These are phyloP conservation scores for Drosophila histrio DNA, from an alignment of 2,888 invertebrate species.

Conservation along the genomic window DNA sequence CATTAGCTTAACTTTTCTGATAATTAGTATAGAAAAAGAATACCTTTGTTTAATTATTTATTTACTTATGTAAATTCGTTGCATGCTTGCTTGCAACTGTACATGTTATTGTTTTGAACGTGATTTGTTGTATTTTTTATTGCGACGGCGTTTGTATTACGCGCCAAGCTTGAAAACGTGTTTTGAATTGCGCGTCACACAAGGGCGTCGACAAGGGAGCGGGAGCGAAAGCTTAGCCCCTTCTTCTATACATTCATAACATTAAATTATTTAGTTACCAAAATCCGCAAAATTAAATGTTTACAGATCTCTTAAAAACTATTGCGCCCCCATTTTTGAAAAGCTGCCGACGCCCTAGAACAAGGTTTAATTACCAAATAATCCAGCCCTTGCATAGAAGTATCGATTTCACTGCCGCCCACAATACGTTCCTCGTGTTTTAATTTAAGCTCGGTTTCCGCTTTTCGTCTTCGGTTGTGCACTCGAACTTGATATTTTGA, in stretches of 20 bases:
- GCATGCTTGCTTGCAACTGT: conserved; percentile 9
- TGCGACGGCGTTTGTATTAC: conserved; percentile 20
- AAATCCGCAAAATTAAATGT: no score
- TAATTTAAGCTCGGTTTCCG: conserved; percentile 52
- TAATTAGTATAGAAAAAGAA: no score
- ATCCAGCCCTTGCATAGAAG: conserved; percentile 24
- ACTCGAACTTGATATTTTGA: conserved; percentile 25
- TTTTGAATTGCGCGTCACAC: no score
- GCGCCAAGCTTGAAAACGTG: conserved; percentile 37
- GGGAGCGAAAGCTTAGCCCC: no score
- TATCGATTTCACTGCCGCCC: conserved; percentile 30
- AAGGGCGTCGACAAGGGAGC: no score
- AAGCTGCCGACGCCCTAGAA: no score
- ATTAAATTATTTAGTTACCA: no score
- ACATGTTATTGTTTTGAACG: conserved; percentile 24
- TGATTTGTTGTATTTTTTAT: conserved; percentile 21
- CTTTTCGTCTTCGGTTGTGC: conserved; percentile 22
- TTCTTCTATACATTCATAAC: no score
- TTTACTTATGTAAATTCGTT: conserved; percentile 45
- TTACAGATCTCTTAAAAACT: no score
- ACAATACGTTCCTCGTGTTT: conserved; percentile 9
- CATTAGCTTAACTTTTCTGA: conserved; percentile 13
- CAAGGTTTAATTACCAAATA: conserved; percentile 11
- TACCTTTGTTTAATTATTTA: conserved; percentile 23
- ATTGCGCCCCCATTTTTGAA: no score